These are phyloP conservation scores for Oreotrochilus melanogaster DNA, from an alignment of 2,113 vertebrate species.

Conservation along the genomic window DNA sequence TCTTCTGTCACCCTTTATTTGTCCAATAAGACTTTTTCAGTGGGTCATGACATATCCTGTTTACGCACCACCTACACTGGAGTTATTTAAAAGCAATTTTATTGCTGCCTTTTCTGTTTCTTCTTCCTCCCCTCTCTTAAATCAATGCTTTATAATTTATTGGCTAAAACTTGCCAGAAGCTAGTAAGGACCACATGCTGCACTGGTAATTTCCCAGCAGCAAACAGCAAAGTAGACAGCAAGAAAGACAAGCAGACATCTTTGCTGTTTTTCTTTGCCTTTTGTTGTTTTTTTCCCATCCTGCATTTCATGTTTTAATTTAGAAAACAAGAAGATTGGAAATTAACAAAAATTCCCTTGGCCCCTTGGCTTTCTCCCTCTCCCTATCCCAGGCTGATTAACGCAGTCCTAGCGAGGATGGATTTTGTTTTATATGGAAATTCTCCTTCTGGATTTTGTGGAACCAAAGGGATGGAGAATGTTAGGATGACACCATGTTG, in stretches of 20 bases:
- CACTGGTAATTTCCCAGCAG: constrained; percentile 24
- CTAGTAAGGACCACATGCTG: constrained; percentile 6
- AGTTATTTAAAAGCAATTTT: constrained; percentile 37
- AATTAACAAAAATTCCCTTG: not conserved
- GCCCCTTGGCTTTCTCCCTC: not conserved
- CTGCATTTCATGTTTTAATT: not conserved
- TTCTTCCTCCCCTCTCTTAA: not conserved
- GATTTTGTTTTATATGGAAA: not conserved
- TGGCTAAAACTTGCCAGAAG: constrained; percentile 9
- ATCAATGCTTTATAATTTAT: constrained; percentile 29
- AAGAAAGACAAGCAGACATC: not conserved
- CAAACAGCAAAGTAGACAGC: not conserved
- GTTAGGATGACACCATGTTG: not conserved
- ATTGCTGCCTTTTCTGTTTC: constrained; percentile 1
- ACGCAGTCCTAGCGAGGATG: fast-evolving
- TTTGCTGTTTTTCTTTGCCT: not conserved
- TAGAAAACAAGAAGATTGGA: constrained; percentile 3
- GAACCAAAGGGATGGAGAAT: not conserved
- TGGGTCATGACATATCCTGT: not conserved
- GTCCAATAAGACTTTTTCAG: not conserved
- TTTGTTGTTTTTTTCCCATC: too few species aligned
- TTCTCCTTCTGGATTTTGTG: not conserved
- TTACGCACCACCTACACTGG: not conserved
- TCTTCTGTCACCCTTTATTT: not conserved
- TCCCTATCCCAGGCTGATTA: not conserved